These are phyloP conservation scores for Adoxophyes honmai DNA, from an alignment of 1,140 invertebrate species.

Conservation along the genomic window DNA sequence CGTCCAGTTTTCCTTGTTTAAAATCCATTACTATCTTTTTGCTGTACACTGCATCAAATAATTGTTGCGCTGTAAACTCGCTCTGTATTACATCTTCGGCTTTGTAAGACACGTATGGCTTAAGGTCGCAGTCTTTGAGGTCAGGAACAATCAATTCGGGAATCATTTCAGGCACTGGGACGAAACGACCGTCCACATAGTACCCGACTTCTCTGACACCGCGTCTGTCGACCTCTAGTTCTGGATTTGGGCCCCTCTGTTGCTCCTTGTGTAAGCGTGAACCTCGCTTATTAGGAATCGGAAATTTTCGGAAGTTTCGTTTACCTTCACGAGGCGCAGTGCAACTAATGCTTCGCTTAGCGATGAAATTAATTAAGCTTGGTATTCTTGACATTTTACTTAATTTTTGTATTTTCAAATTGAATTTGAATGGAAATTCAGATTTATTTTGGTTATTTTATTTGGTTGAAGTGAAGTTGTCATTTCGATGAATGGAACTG, in stretches of 20 bases:
- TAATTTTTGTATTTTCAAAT: conserved; percentile 8
- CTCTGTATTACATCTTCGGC: conserved; percentile 84
- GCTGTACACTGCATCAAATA: conserved; percentile 91
- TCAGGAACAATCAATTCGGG: conserved; percentile 96
- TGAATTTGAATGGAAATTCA: conserved; percentile 11
- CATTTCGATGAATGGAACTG: not conserved
- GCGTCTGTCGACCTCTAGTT: conserved; percentile 81
- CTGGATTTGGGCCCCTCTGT: conserved; percentile 79
- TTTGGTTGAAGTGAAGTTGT: not conserved
- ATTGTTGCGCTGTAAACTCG: conserved; percentile 89
- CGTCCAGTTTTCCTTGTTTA: conserved; percentile 82
- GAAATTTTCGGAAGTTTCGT: conserved; percentile 88
- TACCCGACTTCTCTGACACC: conserved; percentile 82
- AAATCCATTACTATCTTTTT: conserved; percentile 89
- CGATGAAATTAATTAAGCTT: conserved; percentile 48
- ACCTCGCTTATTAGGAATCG: conserved; percentile 85
- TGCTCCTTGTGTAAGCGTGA: conserved; percentile 81
- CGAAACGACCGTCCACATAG: conserved; percentile 77
- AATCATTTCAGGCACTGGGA: conserved; percentile 90
- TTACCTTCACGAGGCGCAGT: conserved; percentile 80
- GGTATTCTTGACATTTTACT: conserved; percentile 53
- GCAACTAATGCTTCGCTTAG: conserved; percentile 79
- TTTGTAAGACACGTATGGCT: conserved; percentile 95
- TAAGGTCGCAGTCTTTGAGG: conserved; percentile 87
- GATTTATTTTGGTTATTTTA: conserved; percentile 21